Evolutionary conservation across 2,797 vertebrate genomes (phyloP).

Genomic region (Tachyglossus aculeatus): DNA sequence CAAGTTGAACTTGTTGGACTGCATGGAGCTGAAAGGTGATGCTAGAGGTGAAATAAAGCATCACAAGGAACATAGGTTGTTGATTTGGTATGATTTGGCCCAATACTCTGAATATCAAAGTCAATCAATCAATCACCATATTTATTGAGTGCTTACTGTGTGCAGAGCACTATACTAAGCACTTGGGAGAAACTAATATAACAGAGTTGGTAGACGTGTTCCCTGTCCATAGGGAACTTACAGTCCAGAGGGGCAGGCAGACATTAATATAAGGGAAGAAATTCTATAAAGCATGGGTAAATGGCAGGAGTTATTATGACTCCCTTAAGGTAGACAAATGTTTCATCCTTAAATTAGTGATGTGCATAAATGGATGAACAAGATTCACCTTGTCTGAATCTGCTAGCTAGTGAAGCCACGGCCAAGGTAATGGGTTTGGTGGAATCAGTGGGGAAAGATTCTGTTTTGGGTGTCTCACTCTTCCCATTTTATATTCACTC

Average conservation of each 20-base stretch:
- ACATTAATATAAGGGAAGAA: no score
- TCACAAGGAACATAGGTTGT: slow-evolving; percentile 34
- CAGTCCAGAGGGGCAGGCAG: no score
- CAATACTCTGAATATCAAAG: slow-evolving; percentile 62
- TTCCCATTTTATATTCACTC: no score
- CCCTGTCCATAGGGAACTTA: no score
- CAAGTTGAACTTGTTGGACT: no score
- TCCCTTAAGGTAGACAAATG: slow-evolving; percentile 3
- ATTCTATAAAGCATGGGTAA: slow-evolving; percentile 43
- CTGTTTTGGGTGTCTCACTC: no score
- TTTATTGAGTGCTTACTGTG: no score
- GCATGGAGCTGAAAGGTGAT: no score
- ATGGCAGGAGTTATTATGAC: slow-evolving; percentile 35
- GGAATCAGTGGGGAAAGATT: slow-evolving; percentile 28
- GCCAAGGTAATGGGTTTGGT: slow-evolving; percentile 17
- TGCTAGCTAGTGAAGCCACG: slow-evolving; percentile 7
- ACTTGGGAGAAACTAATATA: no score
- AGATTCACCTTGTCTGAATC: slow-evolving; percentile 8
- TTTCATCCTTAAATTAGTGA: slow-evolving; percentile 5
- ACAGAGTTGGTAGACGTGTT: no score
- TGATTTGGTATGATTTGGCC: slow-evolving; percentile 60
- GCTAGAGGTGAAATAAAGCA: slow-evolving; percentile 67
- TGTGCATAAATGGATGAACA: background rate
- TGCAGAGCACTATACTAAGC: no score
- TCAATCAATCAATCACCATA: no score